Conservation (phyloP, 2,797 vertebrate genomes). For the Pangasius krempfi region DNA sequence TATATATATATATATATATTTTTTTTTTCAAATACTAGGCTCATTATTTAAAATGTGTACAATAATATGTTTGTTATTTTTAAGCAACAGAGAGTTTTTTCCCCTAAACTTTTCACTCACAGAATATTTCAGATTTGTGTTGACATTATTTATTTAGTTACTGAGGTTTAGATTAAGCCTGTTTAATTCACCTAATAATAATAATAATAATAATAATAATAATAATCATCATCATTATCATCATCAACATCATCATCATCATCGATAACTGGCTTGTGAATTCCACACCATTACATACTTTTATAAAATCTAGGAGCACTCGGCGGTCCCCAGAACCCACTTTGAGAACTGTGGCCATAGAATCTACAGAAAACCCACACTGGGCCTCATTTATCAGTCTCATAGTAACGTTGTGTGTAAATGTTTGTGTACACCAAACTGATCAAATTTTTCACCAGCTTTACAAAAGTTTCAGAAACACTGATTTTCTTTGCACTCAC, state of each 20-base stretch:
- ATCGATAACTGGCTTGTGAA: neutral
- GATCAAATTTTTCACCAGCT: neutral
- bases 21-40: too few relatives aligned
- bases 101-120: too few relatives aligned
- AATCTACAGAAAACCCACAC: neutral
- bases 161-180: neutral
- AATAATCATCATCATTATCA: neutral
- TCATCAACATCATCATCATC: neutral
- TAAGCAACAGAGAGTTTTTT: too few relatives aligned
- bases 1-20: too few relatives aligned
- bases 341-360: neutral
- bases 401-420: neutral
- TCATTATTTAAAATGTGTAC: too few relatives aligned
- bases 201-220: too few relatives aligned
- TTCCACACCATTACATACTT: neutral
- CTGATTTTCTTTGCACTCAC: neutral
- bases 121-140: too few relatives aligned
- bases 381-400: neutral
- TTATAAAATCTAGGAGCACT: neutral
- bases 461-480: neutral
- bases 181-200: neutral
- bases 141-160: too few relatives aligned
- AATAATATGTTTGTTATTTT: too few relatives aligned
- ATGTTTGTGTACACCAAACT: neutral
- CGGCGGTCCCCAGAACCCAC: neutral